These are phyloP conservation scores for Mesitornis unicolor DNA, from an alignment of 2,113 vertebrate genomes.

Conservation along the genomic window DNA sequence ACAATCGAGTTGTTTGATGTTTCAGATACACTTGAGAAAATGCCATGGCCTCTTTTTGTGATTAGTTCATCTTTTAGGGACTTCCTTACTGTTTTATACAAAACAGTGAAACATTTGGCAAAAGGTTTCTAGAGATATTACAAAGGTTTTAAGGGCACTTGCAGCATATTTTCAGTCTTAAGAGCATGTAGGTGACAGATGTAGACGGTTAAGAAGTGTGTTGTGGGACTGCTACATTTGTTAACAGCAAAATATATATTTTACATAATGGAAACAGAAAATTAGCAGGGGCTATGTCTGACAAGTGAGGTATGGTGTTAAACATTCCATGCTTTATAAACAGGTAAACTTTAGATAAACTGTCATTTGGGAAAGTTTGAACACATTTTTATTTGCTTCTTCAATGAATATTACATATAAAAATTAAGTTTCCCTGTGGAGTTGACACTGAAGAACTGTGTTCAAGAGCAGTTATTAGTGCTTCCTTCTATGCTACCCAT, in stretches of 20 bases:
- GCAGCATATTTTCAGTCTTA: neutral
- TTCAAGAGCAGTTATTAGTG: neutral
- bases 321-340: neutral
- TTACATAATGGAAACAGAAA: neutral
- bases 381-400: neutral
- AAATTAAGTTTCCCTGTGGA: neutral
- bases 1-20: neutral
- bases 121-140: neutral
- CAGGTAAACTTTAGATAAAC: neutral
- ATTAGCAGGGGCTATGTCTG: neutral
- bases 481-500: neutral
- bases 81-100: neutral
- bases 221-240: neutral
- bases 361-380: neutral
- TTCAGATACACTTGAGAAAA: neutral
- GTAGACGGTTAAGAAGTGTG: neutral
- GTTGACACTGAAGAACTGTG: fast-evolving
- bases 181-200: neutral
- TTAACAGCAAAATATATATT: fast-evolving
- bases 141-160: neutral
- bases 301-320: neutral
- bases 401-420: neutral
- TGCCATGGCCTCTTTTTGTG: neutral
- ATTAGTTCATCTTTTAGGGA: neutral
- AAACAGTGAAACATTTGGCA: neutral